phyloP scores from a whole-genome alignment of 2,888 invertebrate genomes.

The Chrysolina haemoptera region DNA sequence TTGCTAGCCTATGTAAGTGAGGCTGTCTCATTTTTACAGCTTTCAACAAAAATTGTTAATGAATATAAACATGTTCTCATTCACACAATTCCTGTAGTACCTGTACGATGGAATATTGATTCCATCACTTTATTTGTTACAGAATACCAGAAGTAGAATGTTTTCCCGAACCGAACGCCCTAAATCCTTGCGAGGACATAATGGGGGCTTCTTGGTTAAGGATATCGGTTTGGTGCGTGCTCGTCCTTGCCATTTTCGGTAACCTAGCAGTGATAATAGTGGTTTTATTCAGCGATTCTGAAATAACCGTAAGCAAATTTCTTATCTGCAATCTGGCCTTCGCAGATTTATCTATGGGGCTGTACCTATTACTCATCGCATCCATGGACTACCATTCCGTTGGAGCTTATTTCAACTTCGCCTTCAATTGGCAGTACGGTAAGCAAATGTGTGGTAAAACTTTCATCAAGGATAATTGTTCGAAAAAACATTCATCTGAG shows the following conservation, averaged over 20 bases:
- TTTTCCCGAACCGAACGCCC: constrained; percentile 82
- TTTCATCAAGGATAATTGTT: too few relatives aligned
- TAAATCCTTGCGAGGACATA: constrained; percentile 92
- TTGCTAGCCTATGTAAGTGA: not conserved
- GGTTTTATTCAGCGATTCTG: constrained; percentile 74
- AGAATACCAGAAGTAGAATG: constrained; percentile 75
- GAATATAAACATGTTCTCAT: not conserved
- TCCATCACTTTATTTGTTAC: constrained; percentile 32
- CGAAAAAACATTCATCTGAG: too few relatives aligned
- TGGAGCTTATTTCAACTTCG: constrained; percentile 91
- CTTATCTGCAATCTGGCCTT: constrained; percentile 88
- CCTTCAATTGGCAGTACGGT: constrained; percentile 91
- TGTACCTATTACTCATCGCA: constrained; percentile 88
- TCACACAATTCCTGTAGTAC: too few relatives aligned
- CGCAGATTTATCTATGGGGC: constrained; percentile 90
- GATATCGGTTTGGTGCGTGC: constrained; percentile 89
- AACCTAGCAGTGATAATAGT: constrained; percentile 88
- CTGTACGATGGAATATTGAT: too few relatives aligned
- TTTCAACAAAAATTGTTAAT: not conserved
- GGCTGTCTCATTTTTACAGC: not conserved
- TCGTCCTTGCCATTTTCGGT: constrained; percentile 85
- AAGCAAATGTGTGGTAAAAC: constrained; percentile 44
- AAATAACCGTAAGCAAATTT: constrained; percentile 77
- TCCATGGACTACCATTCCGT: constrained; percentile 87
- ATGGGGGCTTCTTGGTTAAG: constrained; percentile 87